These are phyloP conservation scores for Todus mexicanus DNA, from an alignment of 2,797 vertebrate species.

Conservation along the genomic window DNA sequence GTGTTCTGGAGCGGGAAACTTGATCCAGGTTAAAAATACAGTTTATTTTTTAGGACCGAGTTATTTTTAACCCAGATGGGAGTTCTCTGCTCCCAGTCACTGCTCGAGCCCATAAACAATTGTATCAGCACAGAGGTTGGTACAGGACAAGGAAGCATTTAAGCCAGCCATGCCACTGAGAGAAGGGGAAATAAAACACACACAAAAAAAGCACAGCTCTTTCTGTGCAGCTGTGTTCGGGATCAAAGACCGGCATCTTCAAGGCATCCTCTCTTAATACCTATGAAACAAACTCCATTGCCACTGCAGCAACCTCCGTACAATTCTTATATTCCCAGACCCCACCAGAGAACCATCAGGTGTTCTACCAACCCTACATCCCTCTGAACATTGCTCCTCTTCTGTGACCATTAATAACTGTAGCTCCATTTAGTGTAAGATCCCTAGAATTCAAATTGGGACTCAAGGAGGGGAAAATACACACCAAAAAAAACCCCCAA, in stretches of 20 bases:
- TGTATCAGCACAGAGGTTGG: not conserved
- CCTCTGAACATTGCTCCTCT: not conserved
- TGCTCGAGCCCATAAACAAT: not conserved
- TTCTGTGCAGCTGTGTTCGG: not conserved
- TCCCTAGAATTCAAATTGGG: not conserved
- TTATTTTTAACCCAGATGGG: constrained; percentile 54
- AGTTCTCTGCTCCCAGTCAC: constrained; percentile 12
- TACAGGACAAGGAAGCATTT: not conserved
- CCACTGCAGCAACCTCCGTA: not conserved
- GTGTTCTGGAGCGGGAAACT: constrained; percentile 24
- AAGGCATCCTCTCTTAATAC: not conserved
- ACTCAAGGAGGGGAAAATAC: rapidly evolving
- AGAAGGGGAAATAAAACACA: not conserved
- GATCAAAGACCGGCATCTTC: not conserved
- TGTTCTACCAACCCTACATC: not conserved
- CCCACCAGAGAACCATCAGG: not conserved
- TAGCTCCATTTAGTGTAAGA: not conserved
- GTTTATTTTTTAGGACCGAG: constrained; percentile 49
- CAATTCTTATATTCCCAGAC: not conserved
- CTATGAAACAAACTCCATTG: not conserved
- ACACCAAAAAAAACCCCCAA: not conserved
- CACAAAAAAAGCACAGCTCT: not conserved
- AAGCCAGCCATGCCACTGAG: not conserved
- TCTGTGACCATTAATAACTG: not conserved
- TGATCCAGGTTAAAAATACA: constrained; percentile 62